A percentile compares a stretch with the other conserved stretches of the same genome.
phyloP scores from a whole-genome alignment of 2,888 invertebrate genomes.

The Erynnis tages region DNA sequence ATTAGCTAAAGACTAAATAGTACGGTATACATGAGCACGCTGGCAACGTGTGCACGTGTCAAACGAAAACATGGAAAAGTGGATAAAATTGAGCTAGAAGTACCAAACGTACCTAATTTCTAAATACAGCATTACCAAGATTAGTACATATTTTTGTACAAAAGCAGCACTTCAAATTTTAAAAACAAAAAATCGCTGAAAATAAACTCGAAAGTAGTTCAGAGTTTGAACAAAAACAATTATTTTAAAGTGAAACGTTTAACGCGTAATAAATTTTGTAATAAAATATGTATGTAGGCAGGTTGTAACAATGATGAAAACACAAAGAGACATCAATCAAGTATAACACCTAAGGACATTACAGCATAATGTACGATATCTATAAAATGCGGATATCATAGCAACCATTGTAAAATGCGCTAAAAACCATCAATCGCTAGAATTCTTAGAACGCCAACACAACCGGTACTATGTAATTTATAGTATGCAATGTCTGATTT shows the following conservation, averaged over 20 bases:
- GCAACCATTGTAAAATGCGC: conserved; percentile 10
- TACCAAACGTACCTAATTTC: not conserved
- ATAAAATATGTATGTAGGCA: conserved; percentile 7
- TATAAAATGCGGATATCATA: conserved; percentile 32
- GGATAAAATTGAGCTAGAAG: not conserved
- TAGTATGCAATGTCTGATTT: conserved; percentile 27
- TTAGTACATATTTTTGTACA: too few species aligned
- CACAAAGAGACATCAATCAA: conserved; percentile 20
- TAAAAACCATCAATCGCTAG: conserved; percentile 15
- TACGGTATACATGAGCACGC: not conserved
- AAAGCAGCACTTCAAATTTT: not conserved
- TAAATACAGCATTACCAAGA: too few species aligned
- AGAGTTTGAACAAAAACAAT: conserved; percentile 13
- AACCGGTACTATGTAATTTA: conserved; percentile 14
- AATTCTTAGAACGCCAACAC: conserved; percentile 19
- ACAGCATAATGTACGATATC: conserved; percentile 21
- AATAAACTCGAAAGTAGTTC: not conserved
- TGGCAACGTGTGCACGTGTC: not conserved
- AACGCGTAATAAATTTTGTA: conserved; percentile 12
- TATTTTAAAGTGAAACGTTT: conserved; percentile 6
- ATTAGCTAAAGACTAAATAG: conserved; percentile 9
- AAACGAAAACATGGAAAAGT: not conserved
- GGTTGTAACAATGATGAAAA: conserved; percentile 13
- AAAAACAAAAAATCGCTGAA: conserved; percentile 2
- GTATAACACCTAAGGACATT: conserved; percentile 17